Conservation (phyloP, 2,888 invertebrate species). For the Monoplex corrugatus region DNA sequence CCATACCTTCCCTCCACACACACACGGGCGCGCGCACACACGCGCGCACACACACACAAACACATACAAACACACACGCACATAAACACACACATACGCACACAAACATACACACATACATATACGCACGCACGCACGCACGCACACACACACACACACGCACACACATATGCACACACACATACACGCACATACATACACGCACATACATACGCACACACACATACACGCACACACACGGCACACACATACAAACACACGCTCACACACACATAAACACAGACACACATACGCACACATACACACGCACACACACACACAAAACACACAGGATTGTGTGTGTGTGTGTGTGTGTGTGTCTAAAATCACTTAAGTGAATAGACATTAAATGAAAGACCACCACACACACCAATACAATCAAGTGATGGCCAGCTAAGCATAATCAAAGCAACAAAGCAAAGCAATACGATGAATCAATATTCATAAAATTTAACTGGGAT, state of each 20-base stretch:
- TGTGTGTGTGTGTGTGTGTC: too few species aligned
- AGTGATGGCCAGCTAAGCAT: neutral
- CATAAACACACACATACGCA: constrained; percentile 16
- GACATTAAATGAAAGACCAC: too few species aligned
- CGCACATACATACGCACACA: neutral
- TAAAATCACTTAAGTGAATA: too few species aligned
- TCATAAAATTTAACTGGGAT: too few species aligned
- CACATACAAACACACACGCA: constrained; percentile 23
- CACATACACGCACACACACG: too few species aligned
- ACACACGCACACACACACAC: too few species aligned
- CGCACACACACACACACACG: constrained; percentile 46
- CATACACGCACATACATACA: constrained; percentile 14
- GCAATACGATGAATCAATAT: too few species aligned
- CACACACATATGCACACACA: constrained; percentile 45
- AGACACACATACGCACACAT: neutral
- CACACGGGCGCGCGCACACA: constrained; percentile 15
- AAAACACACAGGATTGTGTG: too few species aligned
- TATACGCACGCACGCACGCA: constrained; percentile 46
- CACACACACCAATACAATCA: neutral
- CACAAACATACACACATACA: constrained; percentile 44
- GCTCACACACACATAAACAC: neutral
- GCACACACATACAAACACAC: constrained; percentile 24
- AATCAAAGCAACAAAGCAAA: neutral
- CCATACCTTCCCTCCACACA: too few species aligned
- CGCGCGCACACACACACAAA: constrained; percentile 6